Evolutionary conservation across 2,797 vertebrate genomes (phyloP).

Genomic region (Sebastes minor): DNA sequence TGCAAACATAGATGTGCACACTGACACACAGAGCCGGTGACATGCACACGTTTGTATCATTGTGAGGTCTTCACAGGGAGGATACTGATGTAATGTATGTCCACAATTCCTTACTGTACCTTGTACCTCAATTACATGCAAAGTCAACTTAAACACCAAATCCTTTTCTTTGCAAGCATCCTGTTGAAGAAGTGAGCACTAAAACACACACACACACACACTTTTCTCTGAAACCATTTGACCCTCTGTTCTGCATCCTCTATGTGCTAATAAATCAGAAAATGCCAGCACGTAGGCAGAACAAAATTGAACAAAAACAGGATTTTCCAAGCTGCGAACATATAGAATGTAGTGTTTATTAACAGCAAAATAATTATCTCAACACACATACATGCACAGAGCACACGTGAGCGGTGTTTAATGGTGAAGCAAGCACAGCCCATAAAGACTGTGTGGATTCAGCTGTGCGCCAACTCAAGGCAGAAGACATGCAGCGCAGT

Average conservation of each 20-base stretch:
- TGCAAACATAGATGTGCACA: slow-evolving; percentile 3
- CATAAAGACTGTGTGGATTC: slow-evolving; percentile 45
- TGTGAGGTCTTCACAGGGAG: not conserved
- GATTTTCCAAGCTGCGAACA: not conserved
- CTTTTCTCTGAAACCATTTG: not conserved
- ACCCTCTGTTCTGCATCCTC: not conserved
- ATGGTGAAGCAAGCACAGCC: slow-evolving; percentile 2
- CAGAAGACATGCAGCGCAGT: slow-evolving; percentile 14
- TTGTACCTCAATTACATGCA: not conserved
- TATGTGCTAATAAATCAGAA: not conserved
- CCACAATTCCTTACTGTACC: not conserved
- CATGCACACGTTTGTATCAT: not conserved
- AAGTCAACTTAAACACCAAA: not conserved
- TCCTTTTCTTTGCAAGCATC: not conserved
- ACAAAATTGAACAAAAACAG: not conserved
- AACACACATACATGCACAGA: not conserved
- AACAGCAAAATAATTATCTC: not conserved
- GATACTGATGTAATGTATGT: not conserved
- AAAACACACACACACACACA: not conserved
- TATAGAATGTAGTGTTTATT: not conserved
- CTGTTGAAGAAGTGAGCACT: not conserved
- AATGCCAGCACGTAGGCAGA: not conserved
- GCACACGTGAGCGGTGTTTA: slow-evolving; percentile 12
- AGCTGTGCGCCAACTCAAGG: slow-evolving; percentile 29
- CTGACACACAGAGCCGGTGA: slow-evolving; percentile 11